These are phyloP conservation scores for Orius insidiosus DNA, from an alignment of 1,140 invertebrate genomes.

Conservation along the genomic window DNA sequence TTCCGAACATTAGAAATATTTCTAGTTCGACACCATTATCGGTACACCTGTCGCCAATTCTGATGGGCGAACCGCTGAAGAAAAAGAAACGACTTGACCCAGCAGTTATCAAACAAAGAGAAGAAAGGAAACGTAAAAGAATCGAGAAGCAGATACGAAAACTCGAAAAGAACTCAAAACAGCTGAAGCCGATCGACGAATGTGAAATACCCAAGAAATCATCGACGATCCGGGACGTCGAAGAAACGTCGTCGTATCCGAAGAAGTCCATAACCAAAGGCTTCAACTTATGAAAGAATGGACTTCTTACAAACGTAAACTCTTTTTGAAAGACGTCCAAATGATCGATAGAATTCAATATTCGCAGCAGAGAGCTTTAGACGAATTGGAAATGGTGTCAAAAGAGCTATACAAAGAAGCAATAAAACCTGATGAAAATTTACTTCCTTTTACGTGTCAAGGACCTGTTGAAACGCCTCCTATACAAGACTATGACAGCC, in stretches of 20 bases:
- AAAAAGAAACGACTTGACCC: constrained; percentile 37
- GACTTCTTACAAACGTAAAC: constrained; percentile 42
- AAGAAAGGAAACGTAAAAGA: constrained; percentile 60
- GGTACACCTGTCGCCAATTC: too few species aligned
- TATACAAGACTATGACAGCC: constrained; percentile 52
- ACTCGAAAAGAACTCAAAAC: constrained; percentile 52
- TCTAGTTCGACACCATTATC: too few species aligned
- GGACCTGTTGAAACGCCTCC: constrained; percentile 63
- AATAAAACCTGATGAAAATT: constrained; percentile 45
- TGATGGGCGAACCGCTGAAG: too few species aligned
- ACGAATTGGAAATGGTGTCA: constrained; percentile 55
- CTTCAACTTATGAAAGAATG: constrained; percentile 50
- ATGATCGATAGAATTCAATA: constrained; percentile 41
- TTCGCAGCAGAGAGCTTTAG: constrained; percentile 57
- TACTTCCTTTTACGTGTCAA: constrained; percentile 43
- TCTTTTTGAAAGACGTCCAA: constrained; percentile 42
- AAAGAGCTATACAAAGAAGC: constrained; percentile 69
- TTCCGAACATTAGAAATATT: too few species aligned
- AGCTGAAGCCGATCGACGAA: constrained; percentile 71
- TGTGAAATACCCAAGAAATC: constrained; percentile 48
- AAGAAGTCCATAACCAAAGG: constrained; percentile 33
- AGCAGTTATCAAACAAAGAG: constrained; percentile 48
- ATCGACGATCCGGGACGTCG: constrained; percentile 42
- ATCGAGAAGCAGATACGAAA: constrained; percentile 66
- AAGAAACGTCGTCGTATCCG: constrained; percentile 25